Percentiles rank a stretch among this genome's conserved stretches.
Conservation (phyloP, 2,113 vertebrate species). For the Thinocorus orbignyianus region DNA sequence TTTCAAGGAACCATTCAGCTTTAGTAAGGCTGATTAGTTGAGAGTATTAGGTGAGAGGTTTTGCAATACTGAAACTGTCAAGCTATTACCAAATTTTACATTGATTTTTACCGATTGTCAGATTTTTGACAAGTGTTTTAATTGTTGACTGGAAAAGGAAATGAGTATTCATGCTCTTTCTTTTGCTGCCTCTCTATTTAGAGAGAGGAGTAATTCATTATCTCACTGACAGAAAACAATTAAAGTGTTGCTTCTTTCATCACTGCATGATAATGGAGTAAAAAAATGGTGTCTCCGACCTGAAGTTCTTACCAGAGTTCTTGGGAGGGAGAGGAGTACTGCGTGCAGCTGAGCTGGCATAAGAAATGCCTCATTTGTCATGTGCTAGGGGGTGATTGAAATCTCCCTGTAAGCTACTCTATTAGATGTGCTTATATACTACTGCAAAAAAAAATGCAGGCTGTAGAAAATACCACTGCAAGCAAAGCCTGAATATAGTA, state of each 20-base stretch:
- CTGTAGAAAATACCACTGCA: not conserved
- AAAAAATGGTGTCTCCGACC: not conserved
- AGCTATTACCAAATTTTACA: not conserved
- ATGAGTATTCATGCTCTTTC: not conserved
- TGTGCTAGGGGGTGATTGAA: not conserved
- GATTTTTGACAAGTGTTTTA: not conserved
- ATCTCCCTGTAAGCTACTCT: slow-evolving; percentile 24
- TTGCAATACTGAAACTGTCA: not conserved
- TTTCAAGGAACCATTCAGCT: not conserved
- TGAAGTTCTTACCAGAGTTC: not conserved
- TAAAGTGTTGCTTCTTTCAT: slow-evolving; percentile 16
- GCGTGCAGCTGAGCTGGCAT: not conserved
- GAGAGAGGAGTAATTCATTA: slow-evolving; percentile 7
- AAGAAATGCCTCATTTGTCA: not conserved
- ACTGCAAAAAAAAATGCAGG: not conserved
- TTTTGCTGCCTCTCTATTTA: not conserved
- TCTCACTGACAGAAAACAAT: not conserved
- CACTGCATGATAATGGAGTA: not conserved
- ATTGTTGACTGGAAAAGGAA: slow-evolving; percentile 31
- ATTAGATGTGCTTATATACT: not conserved
- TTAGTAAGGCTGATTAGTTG: not conserved
- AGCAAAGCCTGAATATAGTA: not conserved
- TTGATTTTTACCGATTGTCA: not conserved
- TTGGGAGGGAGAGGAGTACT: not conserved
- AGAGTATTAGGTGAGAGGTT: not conserved